These are phyloP conservation scores for Drosophila serrata DNA, from an alignment of 1,140 invertebrate genomes.

Conservation along the genomic window DNA sequence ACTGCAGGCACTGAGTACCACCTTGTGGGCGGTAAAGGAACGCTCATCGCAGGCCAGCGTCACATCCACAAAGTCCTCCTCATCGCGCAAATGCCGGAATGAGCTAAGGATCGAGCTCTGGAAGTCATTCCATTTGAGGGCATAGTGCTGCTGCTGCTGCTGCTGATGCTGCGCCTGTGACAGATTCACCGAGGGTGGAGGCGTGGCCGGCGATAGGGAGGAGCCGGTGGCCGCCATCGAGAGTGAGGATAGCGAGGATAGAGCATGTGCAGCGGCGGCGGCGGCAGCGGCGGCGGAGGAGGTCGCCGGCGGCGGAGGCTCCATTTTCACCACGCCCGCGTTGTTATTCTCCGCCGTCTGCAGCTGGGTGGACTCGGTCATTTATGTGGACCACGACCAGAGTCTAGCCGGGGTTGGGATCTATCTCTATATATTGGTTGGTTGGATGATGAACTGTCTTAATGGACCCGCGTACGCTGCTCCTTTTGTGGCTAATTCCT, in stretches of 20 bases:
- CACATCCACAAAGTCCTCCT: slow-evolving; percentile 96
- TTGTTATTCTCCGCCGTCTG: slow-evolving; percentile 85
- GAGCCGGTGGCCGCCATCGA: slow-evolving; percentile 60
- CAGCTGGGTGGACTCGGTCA: slow-evolving; percentile 85
- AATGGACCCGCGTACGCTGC: slow-evolving; percentile 62
- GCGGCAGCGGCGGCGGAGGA: slow-evolving; percentile 49
- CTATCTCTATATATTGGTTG: slow-evolving; percentile 10
- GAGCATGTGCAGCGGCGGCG: slow-evolving; percentile 56
- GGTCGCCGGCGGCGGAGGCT: slow-evolving; percentile 80
- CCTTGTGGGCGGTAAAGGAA: slow-evolving; percentile 95
- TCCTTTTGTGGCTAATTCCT: slow-evolving; percentile 71
- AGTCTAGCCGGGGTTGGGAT: slow-evolving; percentile 39
- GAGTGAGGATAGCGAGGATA: slow-evolving; percentile 64
- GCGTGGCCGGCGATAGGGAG: slow-evolving; percentile 68
- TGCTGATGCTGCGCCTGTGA: slow-evolving; percentile 45
- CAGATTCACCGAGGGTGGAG: slow-evolving; percentile 42
- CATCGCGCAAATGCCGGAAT: slow-evolving; percentile 93
- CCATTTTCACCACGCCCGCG: slow-evolving; percentile 84
- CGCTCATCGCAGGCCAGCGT: slow-evolving; percentile 96
- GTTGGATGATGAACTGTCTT: slow-evolving; percentile 31
- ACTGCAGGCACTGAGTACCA: slow-evolving; percentile 95
- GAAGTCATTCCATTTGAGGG: slow-evolving; percentile 97
- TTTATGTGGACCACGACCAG: slow-evolving; percentile 63
- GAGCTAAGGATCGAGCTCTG: slow-evolving; percentile 95
- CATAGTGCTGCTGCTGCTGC: slow-evolving; percentile 91